Evolutionary conservation across 1,140 invertebrate species (phyloP).

Genomic region (Zaprionus ghesquierei): DNA sequence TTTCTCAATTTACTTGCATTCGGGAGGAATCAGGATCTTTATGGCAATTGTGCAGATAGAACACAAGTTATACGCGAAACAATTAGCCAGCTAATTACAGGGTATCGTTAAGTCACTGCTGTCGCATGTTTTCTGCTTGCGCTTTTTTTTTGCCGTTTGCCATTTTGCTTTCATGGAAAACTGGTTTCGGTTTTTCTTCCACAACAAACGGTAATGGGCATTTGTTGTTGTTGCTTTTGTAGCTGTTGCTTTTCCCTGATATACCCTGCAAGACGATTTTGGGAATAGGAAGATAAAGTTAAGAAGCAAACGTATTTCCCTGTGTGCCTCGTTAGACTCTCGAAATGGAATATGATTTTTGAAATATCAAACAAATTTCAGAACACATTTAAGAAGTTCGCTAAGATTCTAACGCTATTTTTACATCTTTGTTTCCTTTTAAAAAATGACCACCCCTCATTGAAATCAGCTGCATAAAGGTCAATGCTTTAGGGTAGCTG

Average conservation of each 20-base stretch:
- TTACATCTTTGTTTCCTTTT: too few species aligned
- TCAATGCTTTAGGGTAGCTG: background rate
- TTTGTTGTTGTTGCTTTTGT: conserved; percentile 17
- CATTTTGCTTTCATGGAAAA: conserved; percentile 57
- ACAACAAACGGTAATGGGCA: conserved; percentile 43
- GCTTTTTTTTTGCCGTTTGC: conserved; percentile 25
- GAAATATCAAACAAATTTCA: too few species aligned
- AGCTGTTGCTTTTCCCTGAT: conserved; percentile 1
- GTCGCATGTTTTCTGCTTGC: background rate
- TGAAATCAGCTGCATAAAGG: too few species aligned
- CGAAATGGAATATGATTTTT: too few species aligned
- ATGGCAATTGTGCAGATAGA: background rate
- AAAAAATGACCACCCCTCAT: too few species aligned
- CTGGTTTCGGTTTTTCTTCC: conserved; percentile 64
- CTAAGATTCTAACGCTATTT: too few species aligned
- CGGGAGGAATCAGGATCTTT: too few species aligned
- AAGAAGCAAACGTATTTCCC: background rate
- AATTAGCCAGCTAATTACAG: background rate
- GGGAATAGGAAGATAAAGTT: background rate
- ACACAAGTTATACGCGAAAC: background rate
- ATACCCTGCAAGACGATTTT: background rate
- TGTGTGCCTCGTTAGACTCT: too few species aligned
- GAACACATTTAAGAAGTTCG: too few species aligned
- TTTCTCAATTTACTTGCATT: too few species aligned
- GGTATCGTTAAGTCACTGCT: background rate